These are phyloP conservation scores for Carassius gibelio DNA, from an alignment of 2,113 vertebrate species.

Conservation along the genomic window DNA sequence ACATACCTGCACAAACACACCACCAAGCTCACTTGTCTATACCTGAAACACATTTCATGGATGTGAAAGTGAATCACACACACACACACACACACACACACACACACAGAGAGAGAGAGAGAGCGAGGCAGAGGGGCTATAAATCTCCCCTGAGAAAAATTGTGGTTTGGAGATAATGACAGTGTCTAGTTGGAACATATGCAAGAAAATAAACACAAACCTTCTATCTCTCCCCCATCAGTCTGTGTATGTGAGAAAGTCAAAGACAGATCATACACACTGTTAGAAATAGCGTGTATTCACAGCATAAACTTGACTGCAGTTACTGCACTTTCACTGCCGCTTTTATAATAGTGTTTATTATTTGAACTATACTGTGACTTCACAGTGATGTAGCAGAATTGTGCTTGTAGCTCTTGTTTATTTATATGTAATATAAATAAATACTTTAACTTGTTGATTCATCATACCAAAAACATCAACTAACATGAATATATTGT, in stretches of 20 bases:
- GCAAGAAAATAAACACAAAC: conserved; percentile 59
- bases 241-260: conserved; percentile 5
- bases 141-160: conserved; percentile 68
- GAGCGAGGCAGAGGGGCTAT: conserved; percentile 40
- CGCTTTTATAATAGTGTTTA: background rate
- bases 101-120: background rate
- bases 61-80: conserved; percentile 28
- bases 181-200: conserved; percentile 50
- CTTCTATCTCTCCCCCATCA: conserved; percentile 11
- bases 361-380: background rate
- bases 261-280: background rate
- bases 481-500: no score
- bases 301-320: background rate
- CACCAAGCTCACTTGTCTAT: background rate
- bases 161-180: conserved; percentile 64
- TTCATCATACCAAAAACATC: no score
- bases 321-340: background rate
- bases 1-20: conserved; percentile 13
- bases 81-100: conserved; percentile 7
- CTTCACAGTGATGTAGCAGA: background rate
- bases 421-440: no score
- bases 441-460: no score
- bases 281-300: background rate
- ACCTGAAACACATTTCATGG: background rate
- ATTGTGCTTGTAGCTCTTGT: background rate